Base-by-base conservation (phyloP, 2,113 vertebrate species). In the Hiodon tergisus region DNA sequence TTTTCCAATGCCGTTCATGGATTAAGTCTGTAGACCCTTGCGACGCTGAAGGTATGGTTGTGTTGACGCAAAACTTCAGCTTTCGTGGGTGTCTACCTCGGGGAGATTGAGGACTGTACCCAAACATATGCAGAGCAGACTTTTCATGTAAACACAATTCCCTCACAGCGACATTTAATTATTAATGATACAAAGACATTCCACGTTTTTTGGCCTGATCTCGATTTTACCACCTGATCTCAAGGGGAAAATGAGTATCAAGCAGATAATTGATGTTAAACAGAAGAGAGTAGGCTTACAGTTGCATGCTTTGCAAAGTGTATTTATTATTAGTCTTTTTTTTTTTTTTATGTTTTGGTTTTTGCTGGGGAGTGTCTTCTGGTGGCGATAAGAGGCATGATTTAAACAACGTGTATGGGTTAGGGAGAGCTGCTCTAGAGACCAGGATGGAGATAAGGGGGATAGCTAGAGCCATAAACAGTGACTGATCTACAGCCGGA, bases 401-500 rank as follows among this genome's bases (percentile, higher is more conserved):
- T 51, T 67, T 75, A 59, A 50, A 68, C 46, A 50, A 7, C 48
- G 65, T 57, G 54, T 58, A 52, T 75, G 54, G 53, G 50, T 55
- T 50, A 3, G 52, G 72, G 10, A 55, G 47, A 53, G 10, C 65
- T 48, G 9, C 31, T 16, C 73, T 74, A 13, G 51, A 65, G 17
- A 46, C 63, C 58, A 55, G 59, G 65, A 55, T 67, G 3, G 53
- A 75, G 63, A 75, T 67, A 75, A 58, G 53, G 54, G 58, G 73
- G 47, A 75, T 75, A 75, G 68, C 67, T 75, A 67, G 55, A 50
- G 54, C 54, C 53, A 13, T 75, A 75, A 75, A 74, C 47, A 57
- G 13, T 14, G 73, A 68, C 63, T 58, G 65, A 75, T 68, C 58
- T 75, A 75, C 10, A 4, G 54, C 53, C 65, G n/a, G 73, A 46